phyloP scores from a whole-genome alignment of 1,140 invertebrate genomes.

The Uloborus diversus region DNA sequence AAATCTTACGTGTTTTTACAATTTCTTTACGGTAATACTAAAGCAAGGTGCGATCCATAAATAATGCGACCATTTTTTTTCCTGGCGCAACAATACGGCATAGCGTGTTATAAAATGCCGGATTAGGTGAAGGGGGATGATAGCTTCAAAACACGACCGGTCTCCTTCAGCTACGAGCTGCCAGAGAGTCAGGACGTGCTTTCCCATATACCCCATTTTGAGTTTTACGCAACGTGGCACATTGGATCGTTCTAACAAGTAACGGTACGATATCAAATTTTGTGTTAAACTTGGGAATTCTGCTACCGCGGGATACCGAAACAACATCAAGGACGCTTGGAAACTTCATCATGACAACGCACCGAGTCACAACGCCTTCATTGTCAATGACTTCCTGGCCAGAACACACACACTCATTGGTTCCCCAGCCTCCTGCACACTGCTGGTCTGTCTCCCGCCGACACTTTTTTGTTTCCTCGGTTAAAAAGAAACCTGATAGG shows the following conservation, averaged over 20 bases:
- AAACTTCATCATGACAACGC: background rate
- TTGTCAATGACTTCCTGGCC: slow-evolving; percentile 6
- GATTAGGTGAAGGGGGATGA: no score
- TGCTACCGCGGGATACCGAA: background rate
- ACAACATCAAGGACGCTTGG: slow-evolving; percentile 5
- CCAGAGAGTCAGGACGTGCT: no score
- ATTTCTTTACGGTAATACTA: no score
- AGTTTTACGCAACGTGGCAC: no score
- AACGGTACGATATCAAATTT: background rate
- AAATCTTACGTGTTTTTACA: no score
- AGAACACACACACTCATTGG: background rate
- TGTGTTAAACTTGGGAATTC: slow-evolving; percentile 10
- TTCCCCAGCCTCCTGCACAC: background rate
- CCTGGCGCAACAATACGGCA: no score
- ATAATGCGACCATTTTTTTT: no score
- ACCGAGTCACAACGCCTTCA: slow-evolving; percentile 3
- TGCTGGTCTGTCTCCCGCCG: background rate
- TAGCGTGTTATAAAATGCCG: no score
- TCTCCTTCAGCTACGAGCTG: no score
- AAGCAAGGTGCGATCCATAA: no score
- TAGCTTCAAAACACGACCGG: no score
- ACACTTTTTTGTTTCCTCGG: background rate
- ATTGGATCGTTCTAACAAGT: background rate
- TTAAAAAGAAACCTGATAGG: background rate
- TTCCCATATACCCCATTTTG: no score